Conservation (phyloP, 2,113 vertebrate genomes). For the Vanacampus margaritifer region DNA sequence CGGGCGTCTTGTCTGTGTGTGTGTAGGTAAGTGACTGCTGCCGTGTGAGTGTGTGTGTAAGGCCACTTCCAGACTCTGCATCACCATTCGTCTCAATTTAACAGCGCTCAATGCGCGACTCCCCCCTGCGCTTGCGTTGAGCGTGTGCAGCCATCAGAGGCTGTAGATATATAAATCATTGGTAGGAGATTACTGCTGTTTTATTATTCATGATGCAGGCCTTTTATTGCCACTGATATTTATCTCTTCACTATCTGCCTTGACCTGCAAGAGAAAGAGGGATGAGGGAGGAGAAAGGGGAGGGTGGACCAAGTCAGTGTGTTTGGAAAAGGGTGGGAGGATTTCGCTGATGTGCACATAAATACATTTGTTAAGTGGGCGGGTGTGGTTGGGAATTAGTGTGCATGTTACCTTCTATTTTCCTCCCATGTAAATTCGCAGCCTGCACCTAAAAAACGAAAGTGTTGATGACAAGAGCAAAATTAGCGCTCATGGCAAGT, state of each 20-base stretch:
- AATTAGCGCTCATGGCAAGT: neutral
- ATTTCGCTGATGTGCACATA: slow-evolving; percentile 55
- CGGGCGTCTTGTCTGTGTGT: slow-evolving; percentile 19
- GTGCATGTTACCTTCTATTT: slow-evolving; percentile 39
- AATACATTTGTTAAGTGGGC: slow-evolving; percentile 67
- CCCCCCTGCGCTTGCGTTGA: slow-evolving; percentile 45
- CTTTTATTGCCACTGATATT: slow-evolving; percentile 76
- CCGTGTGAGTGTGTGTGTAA: slow-evolving; percentile 5
- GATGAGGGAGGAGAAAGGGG: slow-evolving; percentile 19
- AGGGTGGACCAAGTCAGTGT: slow-evolving; percentile 22
- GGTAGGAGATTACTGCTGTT: slow-evolving; percentile 73
- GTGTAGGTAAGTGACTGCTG: slow-evolving; percentile 39
- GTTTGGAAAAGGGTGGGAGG: slow-evolving; percentile 36
- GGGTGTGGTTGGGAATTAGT: slow-evolving; percentile 47
- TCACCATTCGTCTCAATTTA: slow-evolving; percentile 78
- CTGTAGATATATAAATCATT: slow-evolving; percentile 77
- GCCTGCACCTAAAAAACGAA: slow-evolving; percentile 7
- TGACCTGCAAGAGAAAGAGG: slow-evolving; percentile 55
- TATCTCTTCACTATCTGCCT: slow-evolving; percentile 67
- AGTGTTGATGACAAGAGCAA: neutral
- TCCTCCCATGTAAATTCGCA: slow-evolving; percentile 38
- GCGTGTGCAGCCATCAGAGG: slow-evolving; percentile 61
- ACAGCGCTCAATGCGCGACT: slow-evolving; percentile 59
- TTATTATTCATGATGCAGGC: slow-evolving; percentile 80
- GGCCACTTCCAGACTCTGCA: slow-evolving; percentile 42